Base-by-base conservation (phyloP, 1,140 invertebrate genomes). In the Colletes gigas region DNA sequence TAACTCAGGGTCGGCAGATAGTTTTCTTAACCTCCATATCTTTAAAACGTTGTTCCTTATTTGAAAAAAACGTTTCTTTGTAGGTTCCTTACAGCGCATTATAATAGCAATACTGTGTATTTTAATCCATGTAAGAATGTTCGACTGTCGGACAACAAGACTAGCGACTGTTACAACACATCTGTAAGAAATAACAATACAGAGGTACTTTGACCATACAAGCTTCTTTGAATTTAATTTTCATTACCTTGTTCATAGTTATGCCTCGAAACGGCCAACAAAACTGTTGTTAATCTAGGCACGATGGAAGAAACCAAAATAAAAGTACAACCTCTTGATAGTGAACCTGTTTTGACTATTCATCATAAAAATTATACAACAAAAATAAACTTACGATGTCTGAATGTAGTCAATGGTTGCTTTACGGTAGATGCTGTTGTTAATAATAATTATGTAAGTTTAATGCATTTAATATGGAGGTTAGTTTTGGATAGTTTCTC, bases 41-140 rank as follows among this genome's bases (percentile, higher is more conserved):
- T 67, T 59, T 4, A 0, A 19, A 21, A 19, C 12, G 12, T 67
- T 70, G 19, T 30, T 14, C n/a, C 8, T 30, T 30, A 19, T 30
- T 4, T 10, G 0, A 68, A 52, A 55, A 9, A 15, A 57, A 55
- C 60, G 10, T 74, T 66, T 66, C 1, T 1, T 90, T 87, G 39
- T 55, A 90, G 89, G 0, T 30, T 1, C 59, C 71, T n/a, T 39
- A 88, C 1, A n/a, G 0, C 10, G 59, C 21, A 21, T 8, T 0
- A 6, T 10, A 0, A 4, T 1, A 66, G 77, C 21, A 39, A 8
- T 8, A 69, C 50, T 3, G 62, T 67, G 17, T 69, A 62, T 0
- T 90, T 88, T 70, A 82, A 89, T 66, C 89, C 88, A 17, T 79
- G 68, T 14, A 63, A n/a, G 4, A 50, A 60, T 17, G 19, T 12